Conservation (phyloP, 2,113 vertebrate genomes). For the Pristiophorus japonicus region DNA sequence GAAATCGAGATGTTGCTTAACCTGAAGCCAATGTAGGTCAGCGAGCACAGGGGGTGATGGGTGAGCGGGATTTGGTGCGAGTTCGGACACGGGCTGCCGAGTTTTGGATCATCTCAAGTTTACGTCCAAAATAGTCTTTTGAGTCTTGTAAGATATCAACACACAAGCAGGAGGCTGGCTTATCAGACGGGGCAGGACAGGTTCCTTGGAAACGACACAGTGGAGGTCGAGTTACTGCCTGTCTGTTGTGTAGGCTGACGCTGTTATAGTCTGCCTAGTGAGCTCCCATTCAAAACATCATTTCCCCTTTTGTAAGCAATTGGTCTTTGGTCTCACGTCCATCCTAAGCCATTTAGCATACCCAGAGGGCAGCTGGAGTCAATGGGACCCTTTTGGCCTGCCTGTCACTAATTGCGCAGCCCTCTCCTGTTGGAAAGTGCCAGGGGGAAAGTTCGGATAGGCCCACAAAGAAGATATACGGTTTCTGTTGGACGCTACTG, state of each 20-base stretch:
- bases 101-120: too few species aligned
- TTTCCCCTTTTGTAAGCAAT: conserved; percentile 20
- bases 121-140: not conserved
- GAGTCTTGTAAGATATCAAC: not conserved
- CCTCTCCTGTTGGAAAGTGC: conserved; percentile 8
- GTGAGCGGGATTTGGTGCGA: too few species aligned
- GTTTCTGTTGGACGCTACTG: not conserved
- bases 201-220: not conserved
- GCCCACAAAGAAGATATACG: conserved; percentile 29
- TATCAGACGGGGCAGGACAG: not conserved
- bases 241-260: not conserved
- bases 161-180: not conserved
- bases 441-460: not conserved
- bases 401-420: not conserved
- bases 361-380: not conserved
- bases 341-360: not conserved
- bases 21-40: too few species aligned
- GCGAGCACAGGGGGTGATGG: too few species aligned
- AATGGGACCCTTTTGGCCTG: not conserved
- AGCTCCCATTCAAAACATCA: not conserved
- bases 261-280: not conserved
- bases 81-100: too few species aligned
- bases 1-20: too few species aligned
- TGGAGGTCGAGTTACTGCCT: conserved; percentile 10
- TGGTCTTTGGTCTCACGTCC: conserved; percentile 20